Base-by-base conservation (phyloP, 2,797 vertebrate species). In the Semotilus atromaculatus region DNA sequence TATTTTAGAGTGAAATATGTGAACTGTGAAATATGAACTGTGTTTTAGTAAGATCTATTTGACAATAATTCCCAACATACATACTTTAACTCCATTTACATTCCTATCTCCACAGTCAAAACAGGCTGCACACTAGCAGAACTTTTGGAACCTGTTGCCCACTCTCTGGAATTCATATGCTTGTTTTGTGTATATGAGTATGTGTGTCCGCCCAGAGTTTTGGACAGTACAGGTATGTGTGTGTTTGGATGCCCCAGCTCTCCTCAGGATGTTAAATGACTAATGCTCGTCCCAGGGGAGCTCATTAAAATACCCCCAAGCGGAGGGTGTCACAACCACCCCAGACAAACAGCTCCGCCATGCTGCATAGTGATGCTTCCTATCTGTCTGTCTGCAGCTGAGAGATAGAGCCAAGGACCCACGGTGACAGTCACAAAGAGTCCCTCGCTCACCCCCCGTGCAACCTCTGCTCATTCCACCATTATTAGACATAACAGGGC, bases 251-350 rank as follows among this genome's bases (percentile, higher is more conserved):
- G 85, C 84, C 71, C 14, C 83, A 74, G 82, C 55, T 53, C 90
- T 93, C 92, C 91, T 90, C 89, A 90, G 92, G 91, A 92, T 90
- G 87, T 90, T 86, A 89, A 89, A 86, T 40, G 90, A 87, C 92
- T 84, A 84, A 88, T 85, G 88, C 87, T 83, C 76, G 79, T 92
- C 93, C 90, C 91, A 1, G 4, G 92, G 92, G 94, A 94, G 91
- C 94, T 95, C 94, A 95, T 95, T 95, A 95, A 92, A 93, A 93
- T 92, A 86, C 74, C 85, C 80, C 58, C 87, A 92, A 93, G 91
- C 88, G 45, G 67, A 74, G 80, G 88, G 88, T 93, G 88, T 90
- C 92, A 89, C 91, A 91, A 92, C 93, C 92, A 91, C 91, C 93
- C 93, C 93, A 91, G 92, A 94, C 91, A 90, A 93, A 92, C 91